Evolutionary conservation across 2,888 invertebrate genomes (phyloP).

Genomic region (Cantharis flavilabris): DNA sequence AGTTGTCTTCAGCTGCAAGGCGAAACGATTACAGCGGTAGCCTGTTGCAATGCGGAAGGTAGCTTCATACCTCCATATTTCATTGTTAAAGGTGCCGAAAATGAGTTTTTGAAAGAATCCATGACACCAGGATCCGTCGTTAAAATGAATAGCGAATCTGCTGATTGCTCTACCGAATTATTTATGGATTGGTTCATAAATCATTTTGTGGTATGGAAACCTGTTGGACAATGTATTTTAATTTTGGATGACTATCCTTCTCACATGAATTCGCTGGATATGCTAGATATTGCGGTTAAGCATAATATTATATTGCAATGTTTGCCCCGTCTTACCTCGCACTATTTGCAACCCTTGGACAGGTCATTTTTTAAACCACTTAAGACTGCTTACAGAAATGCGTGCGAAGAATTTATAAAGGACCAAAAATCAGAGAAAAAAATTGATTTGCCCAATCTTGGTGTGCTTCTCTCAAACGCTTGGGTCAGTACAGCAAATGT

Average conservation of each 20-base stretch:
- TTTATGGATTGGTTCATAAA: not conserved
- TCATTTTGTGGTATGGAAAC: not conserved
- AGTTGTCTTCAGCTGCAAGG: not conserved
- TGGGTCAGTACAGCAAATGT: not conserved
- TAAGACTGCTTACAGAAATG: conserved; percentile 5
- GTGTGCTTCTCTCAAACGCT: not conserved
- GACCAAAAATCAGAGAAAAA: not conserved
- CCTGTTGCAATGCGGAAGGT: not conserved
- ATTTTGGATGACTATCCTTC: not conserved
- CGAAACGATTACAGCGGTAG: not conserved
- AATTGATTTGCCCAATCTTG: not conserved
- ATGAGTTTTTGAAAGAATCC: not conserved
- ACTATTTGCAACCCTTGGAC: conserved; percentile 12
- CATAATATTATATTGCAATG: conserved; percentile 3
- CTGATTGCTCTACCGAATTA: not conserved
- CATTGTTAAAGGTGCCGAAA: not conserved
- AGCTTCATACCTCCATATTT: not conserved
- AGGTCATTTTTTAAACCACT: conserved; percentile 12
- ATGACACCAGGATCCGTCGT: not conserved
- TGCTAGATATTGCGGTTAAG: not conserved
- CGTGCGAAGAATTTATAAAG: not conserved
- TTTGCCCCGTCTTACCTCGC: conserved; percentile 5
- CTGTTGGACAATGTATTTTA: not conserved
- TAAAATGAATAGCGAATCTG: not conserved
- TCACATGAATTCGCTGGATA: conserved; percentile 1